phyloP scores from a whole-genome alignment of 2,797 vertebrate species.

The Remorina albescens region DNA sequence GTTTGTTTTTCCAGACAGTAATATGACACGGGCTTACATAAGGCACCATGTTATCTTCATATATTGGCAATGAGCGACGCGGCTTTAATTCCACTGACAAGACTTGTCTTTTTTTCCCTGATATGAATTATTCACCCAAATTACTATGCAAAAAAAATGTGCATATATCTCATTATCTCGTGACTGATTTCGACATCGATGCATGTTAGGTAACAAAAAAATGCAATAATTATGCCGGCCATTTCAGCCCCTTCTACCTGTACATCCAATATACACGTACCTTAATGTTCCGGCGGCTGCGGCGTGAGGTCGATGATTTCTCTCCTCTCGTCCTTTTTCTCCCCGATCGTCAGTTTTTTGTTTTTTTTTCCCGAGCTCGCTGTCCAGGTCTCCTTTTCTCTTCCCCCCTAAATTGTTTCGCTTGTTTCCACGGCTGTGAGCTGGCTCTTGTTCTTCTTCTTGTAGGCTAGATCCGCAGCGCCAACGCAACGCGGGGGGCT shows the following conservation, averaged over 20 bases:
- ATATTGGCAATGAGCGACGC: slow-evolving; percentile 21
- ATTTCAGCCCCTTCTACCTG: slow-evolving; percentile 70
- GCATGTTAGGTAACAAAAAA: slow-evolving; percentile 56
- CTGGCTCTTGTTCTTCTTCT: slow-evolving; percentile 81
- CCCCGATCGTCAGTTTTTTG: slow-evolving; percentile 54
- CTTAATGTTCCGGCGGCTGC: slow-evolving; percentile 67
- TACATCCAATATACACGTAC: slow-evolving; percentile 69
- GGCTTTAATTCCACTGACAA: slow-evolving; percentile 40
- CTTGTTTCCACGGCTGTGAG: slow-evolving; percentile 78
- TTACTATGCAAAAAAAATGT: slow-evolving; percentile 39
- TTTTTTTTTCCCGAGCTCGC: slow-evolving; percentile 63
- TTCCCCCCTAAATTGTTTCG: slow-evolving; percentile 74
- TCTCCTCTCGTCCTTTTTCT: slow-evolving; percentile 44
- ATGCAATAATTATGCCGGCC: slow-evolving; percentile 71
- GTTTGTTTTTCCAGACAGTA: no score
- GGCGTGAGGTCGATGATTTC: slow-evolving; percentile 66
- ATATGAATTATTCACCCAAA: slow-evolving; percentile 47
- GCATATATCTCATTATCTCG: slow-evolving; percentile 24
- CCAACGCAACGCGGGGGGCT: slow-evolving; percentile 81
- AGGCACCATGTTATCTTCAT: slow-evolving; percentile 25
- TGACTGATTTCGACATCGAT: slow-evolving; percentile 41
- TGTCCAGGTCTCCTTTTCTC: slow-evolving; percentile 58
- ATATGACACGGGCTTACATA: slow-evolving; percentile 38
- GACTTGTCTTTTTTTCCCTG: slow-evolving; percentile 2
- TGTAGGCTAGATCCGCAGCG: slow-evolving; percentile 81